Evolutionary conservation across 1,140 invertebrate species (phyloP), one percentile per base, ranked within the genome.

Genomic region (Hydropsyche tenuis): DNA sequence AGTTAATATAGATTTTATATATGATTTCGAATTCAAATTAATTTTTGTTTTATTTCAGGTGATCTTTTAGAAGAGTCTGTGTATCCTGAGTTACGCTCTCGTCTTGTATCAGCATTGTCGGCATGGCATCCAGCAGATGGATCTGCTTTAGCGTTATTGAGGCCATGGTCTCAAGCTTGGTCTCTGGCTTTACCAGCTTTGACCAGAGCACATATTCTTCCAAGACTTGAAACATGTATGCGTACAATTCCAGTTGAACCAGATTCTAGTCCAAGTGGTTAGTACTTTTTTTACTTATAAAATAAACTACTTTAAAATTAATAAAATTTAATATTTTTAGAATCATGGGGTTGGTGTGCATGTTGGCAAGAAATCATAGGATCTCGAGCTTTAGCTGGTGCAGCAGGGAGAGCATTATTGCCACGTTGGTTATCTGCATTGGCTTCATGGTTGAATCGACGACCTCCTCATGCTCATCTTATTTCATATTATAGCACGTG

Each of bases 71-170:
- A 95, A 78, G 90, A 90, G 0, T 86, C 88, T 7, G 90, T 98
- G 6, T 99, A 97, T 86, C 94, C 95, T n/a, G 90, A 92, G 23
- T 95, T 99, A 73, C 88, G 97, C 62, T 91, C 96, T 20, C 99
- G 99, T 81, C 85, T 99, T 7, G 91, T 93, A 30, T 88, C 89
- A 42, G 97, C 97, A 14, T 85, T 99, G 37, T 88, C 88, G 0
- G 92, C 90, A 30, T 99, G 98, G 98, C 92, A 95, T 84, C 94
- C 96, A 3, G 94, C 92, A 0, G 96, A 99, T 84, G 87, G 89
- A 60, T 98, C 96, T 1, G 97, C 96, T 0, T 89, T 93, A 77
- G 86, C 93, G n/a, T 95, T 99, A 85, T 86, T 99, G 0, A 87
- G 91, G 74, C 97, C 97, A 0, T 99, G 98, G 98, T 84, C 89